phyloP scores from a whole-genome alignment of 1,140 invertebrate genomes.

The Drosophila athabasca region DNA sequence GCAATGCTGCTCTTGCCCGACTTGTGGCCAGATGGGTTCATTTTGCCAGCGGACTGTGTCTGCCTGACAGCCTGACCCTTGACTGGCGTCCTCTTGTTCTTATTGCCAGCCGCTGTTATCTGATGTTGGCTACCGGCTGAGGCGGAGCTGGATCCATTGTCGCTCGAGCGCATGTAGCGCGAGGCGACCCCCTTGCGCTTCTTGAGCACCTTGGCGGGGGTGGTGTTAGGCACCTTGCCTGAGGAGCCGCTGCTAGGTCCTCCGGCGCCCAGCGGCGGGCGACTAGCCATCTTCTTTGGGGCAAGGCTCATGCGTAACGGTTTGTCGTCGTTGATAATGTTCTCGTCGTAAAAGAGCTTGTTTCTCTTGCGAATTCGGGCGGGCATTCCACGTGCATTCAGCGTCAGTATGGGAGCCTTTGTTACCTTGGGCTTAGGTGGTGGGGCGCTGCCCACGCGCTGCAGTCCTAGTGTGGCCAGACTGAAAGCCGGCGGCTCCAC shows the following conservation, averaged over 20 bases:
- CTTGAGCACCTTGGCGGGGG: slow-evolving; percentile 84
- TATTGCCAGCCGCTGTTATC: slow-evolving; percentile 10
- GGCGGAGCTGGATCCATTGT: slow-evolving; percentile 70
- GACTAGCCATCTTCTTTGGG: slow-evolving; percentile 80
- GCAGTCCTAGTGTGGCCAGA: slow-evolving; percentile 90
- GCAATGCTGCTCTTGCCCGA: slow-evolving; percentile 9
- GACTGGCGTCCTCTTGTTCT: slow-evolving; percentile 29
- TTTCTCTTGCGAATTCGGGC: slow-evolving; percentile 95
- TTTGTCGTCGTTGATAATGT: slow-evolving; percentile 91
- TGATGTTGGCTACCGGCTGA: slow-evolving; percentile 23
- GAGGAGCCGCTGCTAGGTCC: slow-evolving; percentile 27
- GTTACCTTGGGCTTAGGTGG: slow-evolving; percentile 88
- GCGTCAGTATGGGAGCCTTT: slow-evolving; percentile 88
- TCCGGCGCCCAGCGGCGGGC: slow-evolving; percentile 38
- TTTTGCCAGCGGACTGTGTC: neutral
- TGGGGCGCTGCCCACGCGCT: slow-evolving; percentile 90
- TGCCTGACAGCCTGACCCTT: slow-evolving; percentile 15
- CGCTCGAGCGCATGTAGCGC: slow-evolving; percentile 74
- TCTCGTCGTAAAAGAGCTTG: slow-evolving; percentile 95
- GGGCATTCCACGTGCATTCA: slow-evolving; percentile 94
- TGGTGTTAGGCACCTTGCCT: slow-evolving; percentile 76
- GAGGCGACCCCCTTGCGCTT: slow-evolving; percentile 83
- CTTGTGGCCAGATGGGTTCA: no score
- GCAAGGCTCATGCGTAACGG: slow-evolving; percentile 87
- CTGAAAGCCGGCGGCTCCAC: slow-evolving; percentile 88